Evolutionary conservation across 2,113 vertebrate species (phyloP).

Genomic region (Cephalopholis sonnerati): DNA sequence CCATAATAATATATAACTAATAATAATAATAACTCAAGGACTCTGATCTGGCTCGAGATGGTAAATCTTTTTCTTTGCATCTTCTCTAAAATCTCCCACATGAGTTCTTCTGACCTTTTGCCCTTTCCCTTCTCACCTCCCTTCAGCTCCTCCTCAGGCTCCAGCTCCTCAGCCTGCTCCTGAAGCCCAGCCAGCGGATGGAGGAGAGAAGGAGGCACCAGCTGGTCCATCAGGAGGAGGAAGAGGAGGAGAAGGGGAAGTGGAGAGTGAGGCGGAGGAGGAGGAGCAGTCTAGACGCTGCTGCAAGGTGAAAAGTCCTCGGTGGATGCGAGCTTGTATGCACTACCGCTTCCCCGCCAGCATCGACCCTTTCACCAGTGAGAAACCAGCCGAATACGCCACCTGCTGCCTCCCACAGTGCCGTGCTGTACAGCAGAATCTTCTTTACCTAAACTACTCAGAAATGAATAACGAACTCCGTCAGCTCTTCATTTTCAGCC

Average conservation of each 20-base stretch:
- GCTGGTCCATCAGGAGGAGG: constrained; percentile 47
- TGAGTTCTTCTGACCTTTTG: background rate
- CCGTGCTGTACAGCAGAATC: background rate
- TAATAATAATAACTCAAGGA: no score
- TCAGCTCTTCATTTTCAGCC: background rate
- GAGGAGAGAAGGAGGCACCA: constrained; percentile 2
- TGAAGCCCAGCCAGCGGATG: background rate
- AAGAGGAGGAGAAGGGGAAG: constrained; percentile 63
- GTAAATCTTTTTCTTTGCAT: background rate
- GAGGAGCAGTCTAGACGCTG: constrained; percentile 83
- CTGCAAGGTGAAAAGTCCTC: constrained; percentile 86
- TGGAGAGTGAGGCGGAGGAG: constrained; percentile 32
- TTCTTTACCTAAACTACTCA: constrained; percentile 21
- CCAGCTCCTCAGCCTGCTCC: constrained; percentile 71
- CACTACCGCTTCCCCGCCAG: constrained; percentile 90
- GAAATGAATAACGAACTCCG: background rate
- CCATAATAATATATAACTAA: no score
- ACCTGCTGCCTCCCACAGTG: constrained; percentile 13
- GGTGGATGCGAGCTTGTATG: constrained; percentile 80
- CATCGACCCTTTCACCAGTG: constrained; percentile 97
- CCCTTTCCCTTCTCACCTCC: background rate
- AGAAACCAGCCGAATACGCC: constrained; percentile 71
- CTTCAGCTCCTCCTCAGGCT: constrained; percentile 68
- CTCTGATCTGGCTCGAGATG: background rate
- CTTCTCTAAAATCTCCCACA: background rate